Conservation (phyloP, 1,140 invertebrate species). For the Sitobion miscanthi region DNA sequence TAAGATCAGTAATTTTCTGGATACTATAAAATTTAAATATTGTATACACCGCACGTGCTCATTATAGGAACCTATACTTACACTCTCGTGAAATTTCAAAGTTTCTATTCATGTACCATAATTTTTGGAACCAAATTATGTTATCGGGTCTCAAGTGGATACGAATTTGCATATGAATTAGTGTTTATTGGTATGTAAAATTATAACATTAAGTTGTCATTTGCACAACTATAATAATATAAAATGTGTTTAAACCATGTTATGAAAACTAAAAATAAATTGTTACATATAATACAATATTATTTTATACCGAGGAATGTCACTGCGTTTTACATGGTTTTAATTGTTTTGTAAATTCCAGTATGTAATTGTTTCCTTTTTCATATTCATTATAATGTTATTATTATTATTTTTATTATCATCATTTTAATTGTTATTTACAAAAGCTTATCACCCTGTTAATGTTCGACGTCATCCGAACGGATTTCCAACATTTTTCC, state of each 20-base stretch:
- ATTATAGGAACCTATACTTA: background rate
- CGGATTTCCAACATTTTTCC: background rate
- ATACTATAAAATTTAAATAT: background rate
- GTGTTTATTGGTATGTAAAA: constrained; percentile 7
- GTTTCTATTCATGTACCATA: background rate
- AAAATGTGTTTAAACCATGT: background rate
- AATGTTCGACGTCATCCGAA: background rate
- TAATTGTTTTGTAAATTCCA: background rate
- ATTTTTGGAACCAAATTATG: background rate
- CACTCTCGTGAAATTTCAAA: background rate
- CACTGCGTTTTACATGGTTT: background rate
- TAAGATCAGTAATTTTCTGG: background rate
- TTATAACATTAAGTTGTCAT: background rate
- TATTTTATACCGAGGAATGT: background rate
- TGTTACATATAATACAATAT: background rate
- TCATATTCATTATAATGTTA: background rate
- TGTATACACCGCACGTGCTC: background rate
- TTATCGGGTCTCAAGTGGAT: background rate
- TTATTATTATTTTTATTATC: background rate
- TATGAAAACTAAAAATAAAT: constrained; percentile 24
- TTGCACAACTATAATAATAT: background rate
- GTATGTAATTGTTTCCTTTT: background rate
- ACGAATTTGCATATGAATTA: background rate
- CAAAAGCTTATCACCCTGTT: background rate
- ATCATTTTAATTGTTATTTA: background rate